Percentiles rank a stretch among this genome's conserved stretches.
phyloP scores from a whole-genome alignment of 2,113 vertebrate genomes.

The Syrmaticus mikado region DNA sequence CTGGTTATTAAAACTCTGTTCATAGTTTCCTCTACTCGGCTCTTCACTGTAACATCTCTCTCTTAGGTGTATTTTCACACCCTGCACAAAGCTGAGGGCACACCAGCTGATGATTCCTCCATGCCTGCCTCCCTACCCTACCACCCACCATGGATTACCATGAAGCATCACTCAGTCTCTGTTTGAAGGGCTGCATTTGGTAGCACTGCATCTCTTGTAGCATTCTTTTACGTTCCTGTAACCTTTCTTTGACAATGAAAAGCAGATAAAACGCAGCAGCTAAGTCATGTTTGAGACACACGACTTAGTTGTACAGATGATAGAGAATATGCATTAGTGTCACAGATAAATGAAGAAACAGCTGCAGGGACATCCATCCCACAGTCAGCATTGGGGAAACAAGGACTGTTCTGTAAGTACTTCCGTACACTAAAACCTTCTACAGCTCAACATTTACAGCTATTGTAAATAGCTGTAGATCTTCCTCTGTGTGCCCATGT shows the following conservation, averaged over 20 bases:
- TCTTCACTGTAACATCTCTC: background rate
- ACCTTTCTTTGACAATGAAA: background rate
- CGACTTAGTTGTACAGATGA: background rate
- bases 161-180: accelerated
- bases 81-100: background rate
- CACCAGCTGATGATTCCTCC: background rate
- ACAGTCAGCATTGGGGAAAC: background rate
- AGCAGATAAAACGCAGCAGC: background rate
- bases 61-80: background rate
- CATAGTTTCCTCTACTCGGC: background rate
- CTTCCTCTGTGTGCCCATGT: background rate
- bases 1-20: background rate
- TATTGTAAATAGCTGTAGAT: background rate
- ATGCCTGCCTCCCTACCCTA: background rate
- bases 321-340: accelerated
- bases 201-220: background rate
- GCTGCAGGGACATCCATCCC: background rate
- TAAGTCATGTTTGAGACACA: background rate
- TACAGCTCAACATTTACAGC: background rate
- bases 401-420: background rate
- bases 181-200: background rate
- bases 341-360: accelerated
- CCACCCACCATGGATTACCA: accelerated
- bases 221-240: accelerated
- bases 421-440: background rate